Percentiles rank a stretch among this genome's conserved stretches.
phyloP scores from a whole-genome alignment of 2,797 vertebrate genomes.

The Neoniphon sammara region DNA sequence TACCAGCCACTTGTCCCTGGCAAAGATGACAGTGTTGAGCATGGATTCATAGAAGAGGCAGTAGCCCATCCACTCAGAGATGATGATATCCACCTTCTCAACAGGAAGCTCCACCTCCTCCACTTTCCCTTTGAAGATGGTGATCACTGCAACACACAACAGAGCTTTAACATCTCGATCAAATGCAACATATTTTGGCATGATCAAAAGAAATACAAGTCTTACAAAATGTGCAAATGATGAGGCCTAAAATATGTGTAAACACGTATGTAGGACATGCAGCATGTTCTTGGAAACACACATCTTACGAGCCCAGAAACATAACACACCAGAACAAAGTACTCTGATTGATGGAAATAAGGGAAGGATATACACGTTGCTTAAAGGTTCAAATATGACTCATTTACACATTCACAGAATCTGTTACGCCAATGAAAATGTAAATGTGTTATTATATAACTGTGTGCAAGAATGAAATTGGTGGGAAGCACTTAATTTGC shows the following conservation, averaged over 20 bases:
- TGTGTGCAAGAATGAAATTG: background rate
- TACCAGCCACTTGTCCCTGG: slow-evolving; percentile 99
- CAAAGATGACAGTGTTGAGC: slow-evolving; percentile 98
- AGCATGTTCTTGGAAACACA: background rate
- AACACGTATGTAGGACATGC: background rate
- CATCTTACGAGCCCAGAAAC: background rate
- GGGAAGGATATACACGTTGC: background rate
- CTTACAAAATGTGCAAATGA: too few relatives aligned
- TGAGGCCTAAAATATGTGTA: too few relatives aligned
- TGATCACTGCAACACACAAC: slow-evolving; percentile 90
- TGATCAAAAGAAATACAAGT: background rate
- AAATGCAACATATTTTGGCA: too few relatives aligned
- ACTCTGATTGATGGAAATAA: background rate
- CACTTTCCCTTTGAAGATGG: slow-evolving; percentile 98
- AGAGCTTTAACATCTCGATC: background rate
- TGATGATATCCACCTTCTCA: slow-evolving; percentile 97
- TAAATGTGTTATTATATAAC: background rate
- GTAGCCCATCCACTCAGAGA: slow-evolving; percentile 99
- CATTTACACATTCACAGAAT: background rate
- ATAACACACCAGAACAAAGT: background rate
- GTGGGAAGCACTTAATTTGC: background rate
- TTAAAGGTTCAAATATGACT: background rate
- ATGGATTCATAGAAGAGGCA: slow-evolving; percentile 98
- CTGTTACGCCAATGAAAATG: background rate
- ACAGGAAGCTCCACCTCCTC: slow-evolving; percentile 96